Evolutionary conservation across 2,888 invertebrate species (phyloP).

Genomic region (Drosophila anceps): DNA sequence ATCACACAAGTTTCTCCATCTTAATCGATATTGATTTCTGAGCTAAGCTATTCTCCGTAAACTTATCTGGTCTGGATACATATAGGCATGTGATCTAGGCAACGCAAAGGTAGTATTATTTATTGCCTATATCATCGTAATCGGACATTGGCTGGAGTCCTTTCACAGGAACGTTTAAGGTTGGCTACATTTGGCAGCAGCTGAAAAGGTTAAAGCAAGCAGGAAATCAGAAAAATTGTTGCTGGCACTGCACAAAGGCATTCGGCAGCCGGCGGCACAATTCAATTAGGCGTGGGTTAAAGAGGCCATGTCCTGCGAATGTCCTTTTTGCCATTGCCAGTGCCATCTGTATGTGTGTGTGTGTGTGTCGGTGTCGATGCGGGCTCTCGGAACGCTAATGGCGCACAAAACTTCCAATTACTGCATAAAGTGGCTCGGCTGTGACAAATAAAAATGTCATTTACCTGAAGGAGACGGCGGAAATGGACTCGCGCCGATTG

Average conservation of each 20-base stretch:
- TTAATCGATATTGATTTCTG: neutral
- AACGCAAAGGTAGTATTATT: neutral
- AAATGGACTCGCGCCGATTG: conserved; percentile 92
- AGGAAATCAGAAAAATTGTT: conserved; percentile 50
- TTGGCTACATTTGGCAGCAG: neutral
- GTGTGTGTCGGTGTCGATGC: neutral
- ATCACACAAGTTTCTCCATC: neutral
- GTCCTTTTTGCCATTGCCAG: conserved; percentile 11
- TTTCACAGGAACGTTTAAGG: neutral
- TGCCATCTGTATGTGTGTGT: no score
- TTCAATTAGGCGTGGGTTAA: conserved; percentile 60
- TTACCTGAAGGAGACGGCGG: conserved; percentile 89
- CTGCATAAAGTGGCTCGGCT: conserved; percentile 30
- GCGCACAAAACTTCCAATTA: conserved; percentile 57
- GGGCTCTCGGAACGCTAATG: conserved; percentile 45
- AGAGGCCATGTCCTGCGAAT: conserved; percentile 20
- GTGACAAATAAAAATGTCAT: conserved; percentile 34
- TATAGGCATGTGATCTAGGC: neutral
- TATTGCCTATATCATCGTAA: conserved; percentile 3
- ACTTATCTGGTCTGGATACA: no score
- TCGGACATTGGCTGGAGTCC: neutral
- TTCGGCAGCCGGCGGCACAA: conserved; percentile 54
- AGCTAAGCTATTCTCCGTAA: no score
- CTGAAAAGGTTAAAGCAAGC: conserved; percentile 32
- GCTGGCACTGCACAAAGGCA: conserved; percentile 62